phyloP scores from a whole-genome alignment of 23 tunicate species.

The Corella eumyota region DNA sequence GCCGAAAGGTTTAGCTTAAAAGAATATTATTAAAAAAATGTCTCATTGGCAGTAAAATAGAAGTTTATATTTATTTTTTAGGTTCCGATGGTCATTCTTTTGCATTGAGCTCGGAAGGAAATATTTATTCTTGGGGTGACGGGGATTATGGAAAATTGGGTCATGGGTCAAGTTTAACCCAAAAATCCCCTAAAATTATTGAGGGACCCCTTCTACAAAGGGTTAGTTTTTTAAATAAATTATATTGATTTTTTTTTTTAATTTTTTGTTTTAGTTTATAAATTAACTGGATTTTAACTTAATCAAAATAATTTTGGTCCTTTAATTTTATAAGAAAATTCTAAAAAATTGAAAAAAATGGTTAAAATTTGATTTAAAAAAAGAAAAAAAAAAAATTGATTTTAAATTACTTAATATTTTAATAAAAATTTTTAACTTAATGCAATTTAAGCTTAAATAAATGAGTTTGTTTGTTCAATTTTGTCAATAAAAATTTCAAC shows the following conservation, averaged over 20 bases:
- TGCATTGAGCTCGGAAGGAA: slow-evolving; percentile 76
- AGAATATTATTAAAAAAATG: too few species aligned
- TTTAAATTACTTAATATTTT: too few species aligned
- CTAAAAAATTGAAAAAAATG: slow-evolving; percentile 2
- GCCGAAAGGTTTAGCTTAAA: neutral
- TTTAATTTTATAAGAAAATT: neutral
- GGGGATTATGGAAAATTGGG: slow-evolving; percentile 98
- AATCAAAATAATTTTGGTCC: neutral
- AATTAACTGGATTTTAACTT: slow-evolving; percentile 2
- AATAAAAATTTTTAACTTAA: too few species aligned
- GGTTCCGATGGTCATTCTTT: slow-evolving; percentile 98
- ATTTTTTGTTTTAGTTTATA: neutral
- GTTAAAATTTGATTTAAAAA: too few species aligned
- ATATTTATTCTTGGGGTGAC: slow-evolving; percentile 92
- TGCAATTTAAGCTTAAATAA: too few species aligned
- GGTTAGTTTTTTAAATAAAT: slow-evolving; percentile 21
- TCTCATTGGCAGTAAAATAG: neutral
- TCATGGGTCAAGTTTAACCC: slow-evolving; percentile 84
- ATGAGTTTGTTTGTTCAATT: too few species aligned
- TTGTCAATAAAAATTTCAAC: too few species aligned
- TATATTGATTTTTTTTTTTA: neutral
- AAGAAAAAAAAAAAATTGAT: too few species aligned
- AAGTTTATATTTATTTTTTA: neutral
- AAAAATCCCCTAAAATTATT: slow-evolving; percentile 64
- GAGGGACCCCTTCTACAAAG: slow-evolving; percentile 54